These are phyloP conservation scores for Homalodisca vitripennis DNA, from an alignment of 1,140 invertebrate species.

Conservation along the genomic window DNA sequence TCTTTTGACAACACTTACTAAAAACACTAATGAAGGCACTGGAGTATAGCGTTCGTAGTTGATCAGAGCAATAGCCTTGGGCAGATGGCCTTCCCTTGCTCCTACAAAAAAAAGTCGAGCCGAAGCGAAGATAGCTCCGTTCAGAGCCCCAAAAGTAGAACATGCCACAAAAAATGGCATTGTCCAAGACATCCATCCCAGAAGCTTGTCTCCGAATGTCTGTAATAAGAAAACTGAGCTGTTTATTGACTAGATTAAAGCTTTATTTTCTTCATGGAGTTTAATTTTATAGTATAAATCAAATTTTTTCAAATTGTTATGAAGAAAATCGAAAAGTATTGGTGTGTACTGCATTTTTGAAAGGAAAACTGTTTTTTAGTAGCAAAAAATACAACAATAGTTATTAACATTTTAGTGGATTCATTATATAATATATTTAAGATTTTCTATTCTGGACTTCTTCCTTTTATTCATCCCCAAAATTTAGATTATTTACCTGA, in stretches of 20 bases:
- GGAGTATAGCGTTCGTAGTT: slow-evolving; percentile 85
- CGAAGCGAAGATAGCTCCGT: slow-evolving; percentile 86
- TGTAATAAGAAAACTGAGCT: no score
- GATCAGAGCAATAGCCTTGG: slow-evolving; percentile 83
- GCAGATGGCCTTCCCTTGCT: slow-evolving; percentile 86
- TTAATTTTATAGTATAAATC: neutral
- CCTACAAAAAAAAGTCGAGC: slow-evolving; percentile 89
- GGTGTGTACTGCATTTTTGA: no score
- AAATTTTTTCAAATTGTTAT: no score
- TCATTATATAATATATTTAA: no score
- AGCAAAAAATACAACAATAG: no score
- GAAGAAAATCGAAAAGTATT: no score
- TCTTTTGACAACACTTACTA: slow-evolving; percentile 72
- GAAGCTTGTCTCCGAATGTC: slow-evolving; percentile 80
- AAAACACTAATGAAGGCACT: slow-evolving; percentile 84
- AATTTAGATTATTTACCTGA: no score
- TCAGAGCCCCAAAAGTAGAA: slow-evolving; percentile 84
- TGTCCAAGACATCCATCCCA: slow-evolving; percentile 76
- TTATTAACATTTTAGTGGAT: no score
- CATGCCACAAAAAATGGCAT: slow-evolving; percentile 88
- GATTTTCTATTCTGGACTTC: no score
- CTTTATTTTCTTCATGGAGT: neutral
- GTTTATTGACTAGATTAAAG: neutral
- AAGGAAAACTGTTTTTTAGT: no score
- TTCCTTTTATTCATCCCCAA: no score